Evolutionary conservation across 2,888 invertebrate species (phyloP).

Genomic region (Xiphydria camelus): DNA sequence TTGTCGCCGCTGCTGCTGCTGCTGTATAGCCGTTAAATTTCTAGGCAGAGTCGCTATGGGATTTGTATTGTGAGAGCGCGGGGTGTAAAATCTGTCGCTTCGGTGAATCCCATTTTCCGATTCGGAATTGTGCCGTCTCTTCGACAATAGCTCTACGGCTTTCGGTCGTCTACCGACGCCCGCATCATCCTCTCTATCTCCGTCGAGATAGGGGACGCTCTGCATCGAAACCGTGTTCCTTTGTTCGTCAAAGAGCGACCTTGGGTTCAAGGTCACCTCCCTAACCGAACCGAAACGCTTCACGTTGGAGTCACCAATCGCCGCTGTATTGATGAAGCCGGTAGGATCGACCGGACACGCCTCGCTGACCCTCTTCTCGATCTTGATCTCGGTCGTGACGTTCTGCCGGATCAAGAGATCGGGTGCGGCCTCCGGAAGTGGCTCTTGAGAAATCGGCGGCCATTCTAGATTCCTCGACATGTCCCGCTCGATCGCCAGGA

Average conservation of each 20-base stretch:
- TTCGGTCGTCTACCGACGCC: slow-evolving; percentile 22
- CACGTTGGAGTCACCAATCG: slow-evolving; percentile 26
- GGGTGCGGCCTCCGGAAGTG: slow-evolving; percentile 47
- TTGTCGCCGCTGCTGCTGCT: slow-evolving; percentile 41
- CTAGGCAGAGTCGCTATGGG: slow-evolving; percentile 53
- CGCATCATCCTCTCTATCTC: no score
- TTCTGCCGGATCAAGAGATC: slow-evolving; percentile 49
- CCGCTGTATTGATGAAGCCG: neutral
- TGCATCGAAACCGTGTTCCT: slow-evolving; percentile 53
- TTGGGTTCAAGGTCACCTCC: slow-evolving; percentile 51
- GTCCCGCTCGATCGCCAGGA: slow-evolving; percentile 67
- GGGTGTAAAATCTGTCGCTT: slow-evolving; percentile 31
- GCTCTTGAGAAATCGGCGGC: slow-evolving; percentile 62
- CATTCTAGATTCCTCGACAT: slow-evolving; percentile 65
- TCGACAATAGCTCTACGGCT: slow-evolving; percentile 25
- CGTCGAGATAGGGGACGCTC: slow-evolving; percentile 46
- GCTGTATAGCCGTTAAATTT: slow-evolving; percentile 30
- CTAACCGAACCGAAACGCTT: slow-evolving; percentile 50
- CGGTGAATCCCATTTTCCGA: slow-evolving; percentile 48
- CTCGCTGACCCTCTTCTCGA: slow-evolving; percentile 47
- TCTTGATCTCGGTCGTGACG: slow-evolving; percentile 44
- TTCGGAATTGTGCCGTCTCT: slow-evolving; percentile 52
- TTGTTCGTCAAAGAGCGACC: slow-evolving; percentile 46
- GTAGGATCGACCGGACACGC: slow-evolving; percentile 4
- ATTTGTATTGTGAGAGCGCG: slow-evolving; percentile 39